A percentile compares a stretch with the other conserved stretches of the same genome.
These are phyloP conservation scores for Himalopsyche japonica DNA, from an alignment of 2,888 invertebrate genomes.

Conservation along the genomic window DNA sequence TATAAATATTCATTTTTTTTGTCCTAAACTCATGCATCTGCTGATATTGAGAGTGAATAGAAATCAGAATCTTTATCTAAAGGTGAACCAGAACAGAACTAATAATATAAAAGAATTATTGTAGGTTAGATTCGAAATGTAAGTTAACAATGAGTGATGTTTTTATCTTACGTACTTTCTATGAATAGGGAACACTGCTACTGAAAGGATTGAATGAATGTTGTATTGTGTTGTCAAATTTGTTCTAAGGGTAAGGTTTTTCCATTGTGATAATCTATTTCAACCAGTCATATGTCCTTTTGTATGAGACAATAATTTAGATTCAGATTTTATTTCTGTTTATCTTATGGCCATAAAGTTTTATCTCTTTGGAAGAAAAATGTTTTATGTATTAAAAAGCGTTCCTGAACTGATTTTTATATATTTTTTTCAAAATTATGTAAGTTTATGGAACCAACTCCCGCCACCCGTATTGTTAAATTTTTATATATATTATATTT, in stretches of 20 bases:
- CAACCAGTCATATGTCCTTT: slow-evolving; percentile 9
- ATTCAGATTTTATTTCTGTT: slow-evolving; percentile 18
- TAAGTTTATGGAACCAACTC: too few species aligned
- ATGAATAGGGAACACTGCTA: slow-evolving; percentile 27
- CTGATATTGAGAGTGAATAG: slow-evolving; percentile 15
- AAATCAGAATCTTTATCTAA: slow-evolving; percentile 14
- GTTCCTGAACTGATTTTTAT: too few species aligned
- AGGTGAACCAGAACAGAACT: slow-evolving; percentile 13
- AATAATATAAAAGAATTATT: slow-evolving; percentile 11
- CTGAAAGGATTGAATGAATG: slow-evolving; percentile 38
- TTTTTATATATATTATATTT: too few species aligned
- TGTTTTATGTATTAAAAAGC: too few species aligned
- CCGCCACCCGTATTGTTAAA: too few species aligned
- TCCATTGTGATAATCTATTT: slow-evolving; percentile 25
- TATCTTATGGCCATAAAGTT: slow-evolving; percentile 18
- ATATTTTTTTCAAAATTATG: too few species aligned
- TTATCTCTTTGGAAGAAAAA: background rate
- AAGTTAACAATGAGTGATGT: slow-evolving; percentile 28
- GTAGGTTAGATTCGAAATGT: slow-evolving; percentile 14
- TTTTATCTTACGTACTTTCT: slow-evolving; percentile 30
- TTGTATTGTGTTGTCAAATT: slow-evolving; percentile 36
- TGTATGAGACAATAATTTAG: slow-evolving; percentile 12
- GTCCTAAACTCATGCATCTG: slow-evolving; percentile 14
- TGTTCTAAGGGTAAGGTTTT: slow-evolving; percentile 25
- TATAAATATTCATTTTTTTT: background rate